A percentile compares a stretch with the other conserved stretches of the same genome.
Evolutionary conservation across 2,113 vertebrate species (phyloP).

Genomic region (Solea solea): DNA sequence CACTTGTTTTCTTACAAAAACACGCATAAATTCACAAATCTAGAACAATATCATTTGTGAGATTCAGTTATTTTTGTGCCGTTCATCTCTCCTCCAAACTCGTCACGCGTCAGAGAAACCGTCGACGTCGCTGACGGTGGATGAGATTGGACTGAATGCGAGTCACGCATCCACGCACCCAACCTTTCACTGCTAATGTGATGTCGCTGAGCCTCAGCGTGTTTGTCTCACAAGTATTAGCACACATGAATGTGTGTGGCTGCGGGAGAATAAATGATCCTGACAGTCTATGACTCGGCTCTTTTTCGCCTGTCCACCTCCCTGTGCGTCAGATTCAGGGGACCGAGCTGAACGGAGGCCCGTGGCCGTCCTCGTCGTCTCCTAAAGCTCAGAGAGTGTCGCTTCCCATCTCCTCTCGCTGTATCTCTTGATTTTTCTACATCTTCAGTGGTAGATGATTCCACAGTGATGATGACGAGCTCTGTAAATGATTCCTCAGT

Average conservation of each 20-base stretch:
- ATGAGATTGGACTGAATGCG: constrained; percentile 33
- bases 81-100: not conserved
- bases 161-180: constrained; percentile 1
- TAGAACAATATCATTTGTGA: not conserved
- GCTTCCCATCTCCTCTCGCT: constrained; percentile 50
- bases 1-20: not conserved
- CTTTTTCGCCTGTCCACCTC: constrained; percentile 68
- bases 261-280: constrained; percentile 58
- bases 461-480: constrained; percentile 26
- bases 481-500: constrained; percentile 56
- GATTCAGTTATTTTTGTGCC: not conserved
- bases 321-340: constrained; percentile 55
- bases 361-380: constrained; percentile 33
- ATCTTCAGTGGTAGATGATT: constrained; percentile 11
- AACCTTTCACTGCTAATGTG: constrained; percentile 48
- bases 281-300: constrained; percentile 73
- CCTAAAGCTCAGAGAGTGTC: constrained; percentile 53
- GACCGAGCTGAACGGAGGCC: constrained; percentile 31
- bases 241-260: constrained; percentile 48
- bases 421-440: not conserved
- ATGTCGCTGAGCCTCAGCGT: constrained; percentile 50
- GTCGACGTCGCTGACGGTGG: constrained; percentile 9
- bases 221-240: constrained; percentile 26
- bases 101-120: not conserved
- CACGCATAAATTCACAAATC: too few species aligned